Evolutionary conservation across 2,113 vertebrate genomes (phyloP).

Genomic region (Alligator mississippiensis): DNA sequence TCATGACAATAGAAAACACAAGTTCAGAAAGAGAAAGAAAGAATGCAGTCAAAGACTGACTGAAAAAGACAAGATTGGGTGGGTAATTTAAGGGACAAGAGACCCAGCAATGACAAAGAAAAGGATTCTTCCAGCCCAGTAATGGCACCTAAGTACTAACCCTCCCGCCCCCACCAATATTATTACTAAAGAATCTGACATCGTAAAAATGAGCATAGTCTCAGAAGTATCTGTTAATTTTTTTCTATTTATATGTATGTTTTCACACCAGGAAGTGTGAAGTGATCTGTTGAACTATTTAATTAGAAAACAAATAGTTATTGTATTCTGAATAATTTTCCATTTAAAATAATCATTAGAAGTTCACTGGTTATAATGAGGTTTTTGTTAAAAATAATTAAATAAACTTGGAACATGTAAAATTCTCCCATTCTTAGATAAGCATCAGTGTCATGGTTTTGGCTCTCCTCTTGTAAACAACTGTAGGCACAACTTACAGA

Average conservation of each 20-base stretch:
- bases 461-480: background rate
- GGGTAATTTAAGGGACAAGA: background rate
- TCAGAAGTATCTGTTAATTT: background rate
- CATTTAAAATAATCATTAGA: background rate
- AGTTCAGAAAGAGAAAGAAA: background rate
- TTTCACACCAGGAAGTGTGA: background rate
- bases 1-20: background rate
- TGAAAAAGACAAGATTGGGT: background rate
- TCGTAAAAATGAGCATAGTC: background rate
- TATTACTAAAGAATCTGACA: background rate
- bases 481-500: background rate
- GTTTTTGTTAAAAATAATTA: background rate
- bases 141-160: background rate
- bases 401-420: background rate
- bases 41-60: background rate
- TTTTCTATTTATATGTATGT: background rate
- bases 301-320: background rate
- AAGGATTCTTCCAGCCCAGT: background rate
- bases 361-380: background rate
- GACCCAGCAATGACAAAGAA: background rate
- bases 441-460: background rate
- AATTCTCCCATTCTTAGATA: background rate
- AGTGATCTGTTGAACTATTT: background rate
- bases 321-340: background rate
- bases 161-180: background rate